These are phyloP conservation scores for Henricia sp. DNA, from an alignment of 53 echinoderm and acorn worm genomes.

Conservation along the genomic window DNA sequence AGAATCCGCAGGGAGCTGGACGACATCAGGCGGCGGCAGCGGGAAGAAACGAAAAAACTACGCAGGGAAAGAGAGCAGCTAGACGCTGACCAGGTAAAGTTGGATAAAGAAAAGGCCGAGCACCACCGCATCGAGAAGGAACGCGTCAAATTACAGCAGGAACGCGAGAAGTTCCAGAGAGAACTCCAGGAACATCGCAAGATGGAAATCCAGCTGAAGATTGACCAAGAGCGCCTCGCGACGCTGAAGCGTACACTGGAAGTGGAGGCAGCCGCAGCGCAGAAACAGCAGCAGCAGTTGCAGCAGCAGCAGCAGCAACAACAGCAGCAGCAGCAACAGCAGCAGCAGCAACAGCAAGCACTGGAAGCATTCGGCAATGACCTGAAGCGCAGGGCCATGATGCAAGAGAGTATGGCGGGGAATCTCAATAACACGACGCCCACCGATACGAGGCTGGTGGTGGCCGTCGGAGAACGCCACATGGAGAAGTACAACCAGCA, in stretches of 20 bases:
- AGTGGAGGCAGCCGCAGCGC: conserved; percentile 25
- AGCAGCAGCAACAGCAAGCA: no score
- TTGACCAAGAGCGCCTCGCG: conserved; percentile 86
- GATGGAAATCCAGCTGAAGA: conserved; percentile 86
- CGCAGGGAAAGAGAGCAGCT: conserved; percentile 88
- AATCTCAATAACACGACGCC: background rate
- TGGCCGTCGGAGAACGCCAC: conserved; percentile 56
- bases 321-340: background rate
- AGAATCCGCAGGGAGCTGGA: conserved; percentile 81
- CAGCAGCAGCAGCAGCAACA: background rate
- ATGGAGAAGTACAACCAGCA: conserved; percentile 62
- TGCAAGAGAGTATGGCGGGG: conserved; percentile 20
- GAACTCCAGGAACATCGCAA: conserved; percentile 76
- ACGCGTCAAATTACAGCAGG: conserved; percentile 81
- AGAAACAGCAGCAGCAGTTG: conserved; percentile 1
- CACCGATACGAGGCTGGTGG: conserved; percentile 54
- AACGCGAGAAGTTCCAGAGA: conserved; percentile 85
- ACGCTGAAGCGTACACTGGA: conserved; percentile 87
- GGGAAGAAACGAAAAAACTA: conserved; percentile 82
- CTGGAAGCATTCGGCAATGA: conserved; percentile 27
- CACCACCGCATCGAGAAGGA: conserved; percentile 88
- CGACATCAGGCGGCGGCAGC: conserved; percentile 70
- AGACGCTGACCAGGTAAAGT: conserved; percentile 72
- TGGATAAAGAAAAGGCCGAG: conserved; percentile 86
- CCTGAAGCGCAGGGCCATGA: conserved; percentile 42